These are phyloP conservation scores for Nycticebus coucang DNA, from an alignment of 2,113 vertebrate genomes.

Conservation along the genomic window DNA sequence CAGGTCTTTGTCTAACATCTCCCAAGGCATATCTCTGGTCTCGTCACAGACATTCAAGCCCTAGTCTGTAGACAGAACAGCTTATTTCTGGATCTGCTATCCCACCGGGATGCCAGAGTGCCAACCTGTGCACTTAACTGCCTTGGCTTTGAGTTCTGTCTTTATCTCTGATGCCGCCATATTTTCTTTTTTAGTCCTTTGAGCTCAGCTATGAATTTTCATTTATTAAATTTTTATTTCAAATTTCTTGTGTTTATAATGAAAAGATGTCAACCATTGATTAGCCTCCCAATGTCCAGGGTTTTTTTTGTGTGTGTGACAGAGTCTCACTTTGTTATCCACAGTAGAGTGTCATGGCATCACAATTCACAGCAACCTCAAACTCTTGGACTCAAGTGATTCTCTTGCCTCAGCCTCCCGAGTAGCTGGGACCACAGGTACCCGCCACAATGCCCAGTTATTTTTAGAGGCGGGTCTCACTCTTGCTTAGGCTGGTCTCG, in stretches of 20 bases:
- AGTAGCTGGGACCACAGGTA: no score
- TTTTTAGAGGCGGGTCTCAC: no score
- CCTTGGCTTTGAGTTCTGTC: slow-evolving; percentile 5
- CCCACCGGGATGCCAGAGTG: background rate
- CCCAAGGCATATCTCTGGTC: background rate
- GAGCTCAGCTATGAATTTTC: slow-evolving; percentile 29
- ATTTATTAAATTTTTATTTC: slow-evolving; percentile 26
- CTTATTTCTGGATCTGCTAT: slow-evolving; percentile 3
- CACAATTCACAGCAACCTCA: no score
- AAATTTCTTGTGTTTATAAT: background rate
- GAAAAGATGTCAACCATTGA: background rate
- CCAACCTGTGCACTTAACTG: background rate
- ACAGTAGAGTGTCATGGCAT: no score
- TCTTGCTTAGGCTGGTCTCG: no score
- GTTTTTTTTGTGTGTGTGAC: no score
- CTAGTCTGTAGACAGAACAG: background rate
- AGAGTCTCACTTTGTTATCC: no score
- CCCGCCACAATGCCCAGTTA: no score
- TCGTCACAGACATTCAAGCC: background rate
- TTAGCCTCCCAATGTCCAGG: background rate
- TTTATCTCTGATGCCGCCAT: background rate
- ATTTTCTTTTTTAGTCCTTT: background rate
- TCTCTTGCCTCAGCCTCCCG: no score
- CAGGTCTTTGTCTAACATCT: background rate
- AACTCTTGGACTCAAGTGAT: no score